Conservation (phyloP, 2,888 invertebrate genomes). For the Epinotia demarniana region DNA sequence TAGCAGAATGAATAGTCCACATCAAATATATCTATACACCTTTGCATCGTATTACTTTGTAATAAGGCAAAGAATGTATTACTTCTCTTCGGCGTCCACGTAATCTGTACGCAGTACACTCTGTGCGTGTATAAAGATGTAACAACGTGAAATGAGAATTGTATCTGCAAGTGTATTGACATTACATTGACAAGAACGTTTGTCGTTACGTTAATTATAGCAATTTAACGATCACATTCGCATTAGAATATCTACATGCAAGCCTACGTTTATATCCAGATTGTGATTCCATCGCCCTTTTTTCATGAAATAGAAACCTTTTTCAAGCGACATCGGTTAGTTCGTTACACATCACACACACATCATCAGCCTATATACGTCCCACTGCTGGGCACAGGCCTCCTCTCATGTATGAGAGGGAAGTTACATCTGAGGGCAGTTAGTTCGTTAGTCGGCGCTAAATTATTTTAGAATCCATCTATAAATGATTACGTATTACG, state of each 20-base stretch:
- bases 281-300: background rate
- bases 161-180: background rate
- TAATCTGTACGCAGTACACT: background rate
- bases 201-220: conserved; percentile 1
- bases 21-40: background rate
- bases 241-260: background rate
- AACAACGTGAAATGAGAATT: conserved; percentile 2
- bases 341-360: no score
- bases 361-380: no score
- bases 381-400: no score
- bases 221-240: background rate
- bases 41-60: background rate
- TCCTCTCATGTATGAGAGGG: no score
- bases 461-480: conserved; percentile 4
- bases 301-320: background rate
- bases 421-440: no score
- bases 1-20: background rate
- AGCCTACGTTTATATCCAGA: background rate
- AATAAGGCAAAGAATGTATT: background rate
- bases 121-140: conserved; percentile 6
- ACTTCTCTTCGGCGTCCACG: background rate
- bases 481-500: conserved; percentile 14
- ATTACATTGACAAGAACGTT: background rate
- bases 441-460: conserved; percentile 3
- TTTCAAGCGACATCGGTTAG: background rate